These are phyloP conservation scores for Echinops telfairi DNA, from an alignment of 2,113 vertebrate genomes.

Conservation along the genomic window DNA sequence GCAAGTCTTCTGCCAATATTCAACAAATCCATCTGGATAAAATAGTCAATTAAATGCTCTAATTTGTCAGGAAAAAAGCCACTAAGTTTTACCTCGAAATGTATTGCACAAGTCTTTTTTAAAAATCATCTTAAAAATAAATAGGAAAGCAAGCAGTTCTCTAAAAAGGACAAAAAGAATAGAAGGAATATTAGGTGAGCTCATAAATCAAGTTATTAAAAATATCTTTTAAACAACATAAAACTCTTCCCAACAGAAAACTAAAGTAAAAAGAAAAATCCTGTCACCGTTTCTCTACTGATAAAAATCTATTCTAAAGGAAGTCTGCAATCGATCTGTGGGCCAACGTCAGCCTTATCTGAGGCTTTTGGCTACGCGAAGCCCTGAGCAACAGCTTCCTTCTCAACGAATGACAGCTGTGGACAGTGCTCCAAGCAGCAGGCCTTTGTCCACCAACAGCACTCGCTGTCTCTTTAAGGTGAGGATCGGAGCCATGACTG, in stretches of 20 bases:
- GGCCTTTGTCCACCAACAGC: slow-evolving; percentile 28
- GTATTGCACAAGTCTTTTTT: slow-evolving; percentile 95
- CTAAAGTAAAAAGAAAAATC: slow-evolving; percentile 49
- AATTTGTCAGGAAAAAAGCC: slow-evolving; percentile 84
- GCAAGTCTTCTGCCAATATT: slow-evolving; percentile 87
- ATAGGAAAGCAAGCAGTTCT: slow-evolving; percentile 85
- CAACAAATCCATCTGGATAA: slow-evolving; percentile 76
- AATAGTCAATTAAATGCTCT: slow-evolving; percentile 81
- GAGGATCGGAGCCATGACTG: slow-evolving; percentile 88
- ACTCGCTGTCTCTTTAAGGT: slow-evolving; percentile 79
- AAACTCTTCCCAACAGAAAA: slow-evolving; percentile 76
- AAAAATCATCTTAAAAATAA: slow-evolving; percentile 85
- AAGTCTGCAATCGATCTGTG: slow-evolving; percentile 57
- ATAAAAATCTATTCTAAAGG: slow-evolving; percentile 73
- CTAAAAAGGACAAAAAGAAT: slow-evolving; percentile 77
- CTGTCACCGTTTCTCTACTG: slow-evolving; percentile 73
- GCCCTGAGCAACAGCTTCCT: slow-evolving; percentile 60
- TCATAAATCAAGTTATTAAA: slow-evolving; percentile 78
- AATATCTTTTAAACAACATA: slow-evolving; percentile 84
- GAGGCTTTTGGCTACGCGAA: slow-evolving; percentile 62
- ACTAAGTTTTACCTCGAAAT: slow-evolving; percentile 84
- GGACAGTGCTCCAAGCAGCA: slow-evolving; percentile 70
- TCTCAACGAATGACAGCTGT: slow-evolving; percentile 49
- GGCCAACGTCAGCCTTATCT: slow-evolving; percentile 73
- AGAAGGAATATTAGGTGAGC: slow-evolving; percentile 67